Base-by-base conservation (phyloP, 37 sponge, comb jelly and placozoan genomes). In the Hexactinellida sp. region DNA sequence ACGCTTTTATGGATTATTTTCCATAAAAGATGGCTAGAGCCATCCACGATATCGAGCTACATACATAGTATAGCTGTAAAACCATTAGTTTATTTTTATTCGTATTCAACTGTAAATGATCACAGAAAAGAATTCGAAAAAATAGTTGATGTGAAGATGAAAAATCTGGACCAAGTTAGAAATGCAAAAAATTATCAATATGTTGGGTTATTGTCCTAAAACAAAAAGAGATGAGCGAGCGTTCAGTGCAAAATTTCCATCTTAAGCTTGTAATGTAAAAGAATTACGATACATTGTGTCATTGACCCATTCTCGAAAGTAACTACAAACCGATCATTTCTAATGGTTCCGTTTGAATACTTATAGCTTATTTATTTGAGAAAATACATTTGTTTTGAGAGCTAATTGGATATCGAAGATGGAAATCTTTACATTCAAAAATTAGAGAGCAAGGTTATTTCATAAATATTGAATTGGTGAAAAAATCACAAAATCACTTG, bases 261-360 rank as follows among this genome's bases (percentile, higher is more conserved):
- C 28, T 63, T 63, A 63, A n/a, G 3, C 30, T 21, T 21, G 13
- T 23, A n/a, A 63, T 28, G 34, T 63, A 28, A 63, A 63, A 63
- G 76, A 63, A 28, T 63, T 63, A 63, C 25, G 76, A 10, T 63
- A 63, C 76, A 63, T 63, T 63, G 76, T 21, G 28, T 23, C 76
- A 63, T 63, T 21, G 76, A 63, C 32, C 76, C 76, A 63, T 63
- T 21, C 30, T 63, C 28, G 76, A 63, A n/a, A 28, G 76, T 3
- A 63, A 63, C 76, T 28, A n/a, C 76, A n/a, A 63, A 63, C 76
- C 76, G 76, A 63, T 63, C 76, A 63, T 23, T 63, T 63, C 3
- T 63, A 10, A 28, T 63, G 34, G 76, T 63, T n/a, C 76, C 76
- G 76, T n/a, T 63, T 63, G 76, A 28, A n/a, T 21, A 9, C 52